Conservation (phyloP, 2,888 invertebrate genomes). For the Dicyrtomina minuta region DNA sequence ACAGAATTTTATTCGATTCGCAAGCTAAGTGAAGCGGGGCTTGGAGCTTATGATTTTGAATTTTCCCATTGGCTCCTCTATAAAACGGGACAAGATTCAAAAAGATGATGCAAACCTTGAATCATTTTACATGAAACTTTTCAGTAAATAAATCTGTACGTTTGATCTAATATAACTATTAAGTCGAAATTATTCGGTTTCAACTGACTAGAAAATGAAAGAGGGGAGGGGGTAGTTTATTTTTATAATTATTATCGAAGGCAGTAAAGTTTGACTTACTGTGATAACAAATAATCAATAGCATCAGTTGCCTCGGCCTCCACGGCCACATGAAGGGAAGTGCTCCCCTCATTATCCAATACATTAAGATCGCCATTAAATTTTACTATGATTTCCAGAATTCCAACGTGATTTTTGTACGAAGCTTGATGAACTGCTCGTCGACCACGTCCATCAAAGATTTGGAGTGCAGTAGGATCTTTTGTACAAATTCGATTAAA, state of each 20-base stretch:
- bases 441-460: slow-evolving; percentile 43
- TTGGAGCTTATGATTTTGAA: background rate
- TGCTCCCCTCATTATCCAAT: slow-evolving; percentile 64
- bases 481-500: background rate
- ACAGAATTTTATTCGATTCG: background rate
- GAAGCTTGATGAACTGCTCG: slow-evolving; percentile 7
- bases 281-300: slow-evolving; percentile 68
- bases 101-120: background rate
- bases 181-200: too few relatives aligned
- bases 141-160: too few relatives aligned
- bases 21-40: slow-evolving; percentile 1
- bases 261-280: slow-evolving; percentile 60
- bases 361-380: background rate
- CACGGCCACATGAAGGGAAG: slow-evolving; percentile 77
- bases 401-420: slow-evolving; percentile 9
- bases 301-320: slow-evolving; percentile 70
- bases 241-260: slow-evolving; percentile 2
- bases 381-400: slow-evolving; percentile 9
- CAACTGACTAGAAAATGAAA: background rate
- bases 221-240: background rate
- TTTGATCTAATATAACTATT: too few relatives aligned
- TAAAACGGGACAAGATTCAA: background rate
- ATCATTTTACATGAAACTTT: too few relatives aligned
- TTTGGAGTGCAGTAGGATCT: background rate
- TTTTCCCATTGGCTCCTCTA: slow-evolving; percentile 3